These are phyloP conservation scores for Pogonus chalceus DNA, from an alignment of 1,140 invertebrate species.

Conservation along the genomic window DNA sequence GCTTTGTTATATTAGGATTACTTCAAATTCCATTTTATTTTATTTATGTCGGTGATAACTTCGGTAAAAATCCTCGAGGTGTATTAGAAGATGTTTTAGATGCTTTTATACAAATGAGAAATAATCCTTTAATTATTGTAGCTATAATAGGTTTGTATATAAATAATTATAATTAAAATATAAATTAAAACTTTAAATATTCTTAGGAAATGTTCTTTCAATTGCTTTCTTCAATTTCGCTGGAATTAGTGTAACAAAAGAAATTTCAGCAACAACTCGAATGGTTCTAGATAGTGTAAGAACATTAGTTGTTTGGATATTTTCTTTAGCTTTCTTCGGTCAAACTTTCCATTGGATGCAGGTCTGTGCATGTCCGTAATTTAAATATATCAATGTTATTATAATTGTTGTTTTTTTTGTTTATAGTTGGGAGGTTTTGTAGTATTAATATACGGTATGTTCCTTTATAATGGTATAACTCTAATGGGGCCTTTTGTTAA, in stretches of 20 bases:
- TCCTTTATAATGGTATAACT: conserved; percentile 60
- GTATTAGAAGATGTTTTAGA: conserved; percentile 79
- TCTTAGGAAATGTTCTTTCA: conserved; percentile 72
- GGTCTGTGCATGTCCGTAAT: conserved; percentile 30
- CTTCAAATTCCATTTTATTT: conserved; percentile 79
- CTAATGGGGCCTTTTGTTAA: neutral
- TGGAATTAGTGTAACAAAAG: conserved; percentile 91
- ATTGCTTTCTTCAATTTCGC: conserved; percentile 97
- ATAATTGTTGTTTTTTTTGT: conserved; percentile 14
- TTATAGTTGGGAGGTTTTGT: conserved; percentile 60
- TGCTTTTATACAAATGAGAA: conserved; percentile 70
- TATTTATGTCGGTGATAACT: conserved; percentile 61
- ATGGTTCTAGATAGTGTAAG: conserved; percentile 87
- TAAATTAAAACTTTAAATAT: conserved; percentile 11
- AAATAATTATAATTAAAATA: conserved; percentile 9
- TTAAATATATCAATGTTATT: conserved; percentile 13
- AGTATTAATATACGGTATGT: conserved; percentile 64
- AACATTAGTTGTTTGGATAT: conserved; percentile 81
- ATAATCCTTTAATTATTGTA: conserved; percentile 50
- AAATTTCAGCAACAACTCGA: conserved; percentile 82
- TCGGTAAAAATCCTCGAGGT: conserved; percentile 64
- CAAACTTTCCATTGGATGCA: conserved; percentile 75
- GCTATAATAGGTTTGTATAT: conserved; percentile 53
- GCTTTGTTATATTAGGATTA: conserved; percentile 62
- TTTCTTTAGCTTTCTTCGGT: conserved; percentile 64